Percentiles rank a stretch among this genome's conserved stretches.
Evolutionary conservation across 1,140 invertebrate genomes (phyloP).

Genomic region (Campoletis sonorensis): DNA sequence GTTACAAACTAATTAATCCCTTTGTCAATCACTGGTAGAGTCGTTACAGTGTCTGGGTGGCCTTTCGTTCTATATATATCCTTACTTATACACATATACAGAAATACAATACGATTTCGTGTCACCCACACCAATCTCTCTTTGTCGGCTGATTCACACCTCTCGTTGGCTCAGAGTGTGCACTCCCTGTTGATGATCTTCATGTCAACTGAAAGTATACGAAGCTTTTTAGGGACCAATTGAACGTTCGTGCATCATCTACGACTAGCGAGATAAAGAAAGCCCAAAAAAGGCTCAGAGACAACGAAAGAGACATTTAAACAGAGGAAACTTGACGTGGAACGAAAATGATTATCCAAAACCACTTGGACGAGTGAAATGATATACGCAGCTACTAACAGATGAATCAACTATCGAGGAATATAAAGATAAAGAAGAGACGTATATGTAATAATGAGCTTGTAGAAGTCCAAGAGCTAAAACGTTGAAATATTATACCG

Average conservation of each 20-base stretch:
- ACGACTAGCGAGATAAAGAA: too few relatives aligned
- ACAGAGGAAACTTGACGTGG: constrained; percentile 15
- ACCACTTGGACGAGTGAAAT: background rate
- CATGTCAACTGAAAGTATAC: constrained; percentile 5
- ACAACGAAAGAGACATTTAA: background rate
- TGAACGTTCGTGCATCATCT: background rate
- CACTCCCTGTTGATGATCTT: constrained; percentile 2
- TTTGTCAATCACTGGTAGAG: constrained; percentile 50
- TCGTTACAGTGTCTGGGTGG: background rate
- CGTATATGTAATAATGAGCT: constrained; percentile 33
- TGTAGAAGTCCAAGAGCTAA: constrained; percentile 32
- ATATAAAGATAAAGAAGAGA: background rate
- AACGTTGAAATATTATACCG: constrained; percentile 56
- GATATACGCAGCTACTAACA: background rate
- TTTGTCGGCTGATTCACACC: constrained; percentile 20
- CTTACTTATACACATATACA: background rate
- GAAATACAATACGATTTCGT: background rate
- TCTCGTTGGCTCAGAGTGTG: background rate
- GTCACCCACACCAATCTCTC: background rate
- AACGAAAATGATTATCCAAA: constrained; percentile 54
- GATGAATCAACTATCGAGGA: background rate
- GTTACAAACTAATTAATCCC: constrained; percentile 46
- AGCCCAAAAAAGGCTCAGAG: too few relatives aligned
- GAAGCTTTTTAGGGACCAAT: background rate
- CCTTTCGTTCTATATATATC: background rate